These are phyloP conservation scores for human DNA, from an alignment of 2,113 vertebrate genomes.

Conservation along the genomic window GRCh38 chr12:122341001-122341500, in stretches of 20 bases:
- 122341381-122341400: conserved; percentile 90
- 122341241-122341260: conserved; percentile 85
- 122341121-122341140: conserved; percentile 82
- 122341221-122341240: conserved; percentile 89
- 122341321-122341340: conserved; percentile 93
- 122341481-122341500: conserved; percentile 84
- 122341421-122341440: conserved; percentile 84
- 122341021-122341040: conserved; percentile 98
- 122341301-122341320: conserved; percentile 90
- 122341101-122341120: conserved; percentile 84
- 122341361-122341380: conserved; percentile 90
- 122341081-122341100: conserved; percentile 90
- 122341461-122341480: conserved; percentile 87
- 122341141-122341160: conserved; percentile 82
- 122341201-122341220: conserved; percentile 89
- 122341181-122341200: conserved; percentile 87
- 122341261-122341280: conserved; percentile 92
- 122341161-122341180: conserved; percentile 83
- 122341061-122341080: conserved; percentile 87
- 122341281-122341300: conserved; percentile 93
- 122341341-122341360: conserved; percentile 87
- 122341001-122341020: conserved; percentile 95
- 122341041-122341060: conserved; percentile 90
- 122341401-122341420: conserved; percentile 89
- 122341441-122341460: conserved; percentile 86